Percentiles rank a stretch among this genome's conserved stretches.
phyloP scores from a whole-genome alignment of 2,113 vertebrate species.

The Carollia perspicillata region DNA sequence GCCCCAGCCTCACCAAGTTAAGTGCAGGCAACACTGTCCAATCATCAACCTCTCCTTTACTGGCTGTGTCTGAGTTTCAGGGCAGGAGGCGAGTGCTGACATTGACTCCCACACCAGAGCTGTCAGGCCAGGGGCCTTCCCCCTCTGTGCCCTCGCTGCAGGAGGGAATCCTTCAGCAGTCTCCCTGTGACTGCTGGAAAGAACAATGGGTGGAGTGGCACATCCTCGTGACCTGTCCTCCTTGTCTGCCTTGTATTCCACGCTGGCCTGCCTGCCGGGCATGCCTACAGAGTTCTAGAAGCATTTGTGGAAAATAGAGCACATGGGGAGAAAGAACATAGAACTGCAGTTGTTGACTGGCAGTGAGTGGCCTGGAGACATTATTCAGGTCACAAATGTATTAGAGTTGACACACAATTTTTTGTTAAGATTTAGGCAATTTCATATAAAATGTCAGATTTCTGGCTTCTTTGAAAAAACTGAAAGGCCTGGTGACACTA shows the following conservation, averaged over 20 bases:
- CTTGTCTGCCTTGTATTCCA: neutral
- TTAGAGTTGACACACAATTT: neutral
- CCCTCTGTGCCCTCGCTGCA: neutral
- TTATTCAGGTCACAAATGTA: neutral
- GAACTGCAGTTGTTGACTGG: neutral
- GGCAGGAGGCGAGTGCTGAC: neutral
- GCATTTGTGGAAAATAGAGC: neutral
- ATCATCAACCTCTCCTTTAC: neutral
- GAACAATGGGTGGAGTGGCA: neutral
- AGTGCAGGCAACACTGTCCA: neutral
- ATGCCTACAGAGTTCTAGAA: neutral
- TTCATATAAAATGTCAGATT: neutral
- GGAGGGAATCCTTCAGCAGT: neutral
- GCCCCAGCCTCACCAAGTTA: neutral
- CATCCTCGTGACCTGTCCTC: neutral
- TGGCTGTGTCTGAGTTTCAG: neutral
- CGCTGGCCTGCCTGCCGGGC: neutral
- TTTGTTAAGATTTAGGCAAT: neutral
- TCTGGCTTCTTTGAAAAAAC: neutral
- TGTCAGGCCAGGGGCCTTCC: neutral
- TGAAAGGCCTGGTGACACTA: neutral
- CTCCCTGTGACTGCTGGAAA: neutral
- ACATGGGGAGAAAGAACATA: neutral
- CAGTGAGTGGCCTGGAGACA: neutral
- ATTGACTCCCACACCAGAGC: neutral